Percentiles rank a stretch among this genome's conserved stretches.
Evolutionary conservation across 2,797 vertebrate genomes (phyloP).

Genomic region (Brachyalestes nurse): DNA sequence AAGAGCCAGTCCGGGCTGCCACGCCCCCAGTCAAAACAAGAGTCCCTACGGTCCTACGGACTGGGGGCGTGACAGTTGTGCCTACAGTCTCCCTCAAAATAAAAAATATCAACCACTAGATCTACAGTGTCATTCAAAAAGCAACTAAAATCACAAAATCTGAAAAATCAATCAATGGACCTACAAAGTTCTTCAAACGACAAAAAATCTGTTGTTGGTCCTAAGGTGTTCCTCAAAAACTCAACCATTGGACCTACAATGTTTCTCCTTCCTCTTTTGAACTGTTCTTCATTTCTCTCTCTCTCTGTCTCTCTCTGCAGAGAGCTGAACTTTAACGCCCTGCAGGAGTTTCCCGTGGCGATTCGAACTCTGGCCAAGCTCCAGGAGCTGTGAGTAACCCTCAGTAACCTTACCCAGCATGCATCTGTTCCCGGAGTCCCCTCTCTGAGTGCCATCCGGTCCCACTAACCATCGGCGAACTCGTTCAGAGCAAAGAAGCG

Average conservation of each 20-base stretch:
- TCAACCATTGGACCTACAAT: neutral
- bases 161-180: neutral
- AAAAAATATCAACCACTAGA: too few species aligned
- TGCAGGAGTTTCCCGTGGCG: slow-evolving; percentile 91
- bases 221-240: neutral
- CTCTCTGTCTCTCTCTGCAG: slow-evolving; percentile 66
- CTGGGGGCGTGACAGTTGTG: too few species aligned
- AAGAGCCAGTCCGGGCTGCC: too few species aligned
- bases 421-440: slow-evolving; percentile 48
- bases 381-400: slow-evolving; percentile 91
- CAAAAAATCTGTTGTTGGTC: neutral
- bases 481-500: slow-evolving; percentile 79
- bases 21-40: too few species aligned
- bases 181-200: too few species aligned
- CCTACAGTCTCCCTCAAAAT: too few species aligned
- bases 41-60: too few species aligned
- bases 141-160: too few species aligned
- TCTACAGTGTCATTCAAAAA: neutral
- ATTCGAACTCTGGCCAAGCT: slow-evolving; percentile 91
- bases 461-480: slow-evolving; percentile 74
- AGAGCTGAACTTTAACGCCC: slow-evolving; percentile 93
- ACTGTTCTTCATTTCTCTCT: neutral
- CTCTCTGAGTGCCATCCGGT: slow-evolving; percentile 40
- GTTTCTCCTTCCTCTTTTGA: neutral
- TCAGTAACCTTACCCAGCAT: slow-evolving; percentile 54